phyloP scores from a whole-genome alignment of 2,797 vertebrate genomes.

The Lindbergichthys nudifrons region DNA sequence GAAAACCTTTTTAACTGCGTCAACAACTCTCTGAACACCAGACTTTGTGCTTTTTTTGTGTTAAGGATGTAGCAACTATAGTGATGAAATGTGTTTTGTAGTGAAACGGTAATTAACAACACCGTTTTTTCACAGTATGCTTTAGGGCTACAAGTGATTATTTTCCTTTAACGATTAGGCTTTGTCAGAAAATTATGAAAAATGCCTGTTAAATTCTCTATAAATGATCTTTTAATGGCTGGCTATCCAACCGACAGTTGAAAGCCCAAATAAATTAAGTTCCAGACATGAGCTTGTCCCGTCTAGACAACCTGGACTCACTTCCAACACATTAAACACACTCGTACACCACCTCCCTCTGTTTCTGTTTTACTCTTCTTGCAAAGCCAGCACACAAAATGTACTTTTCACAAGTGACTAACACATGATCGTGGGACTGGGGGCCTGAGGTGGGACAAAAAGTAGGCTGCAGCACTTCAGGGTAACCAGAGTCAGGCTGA shows the following conservation, averaged over 20 bases:
- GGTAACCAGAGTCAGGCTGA: slow-evolving; percentile 65
- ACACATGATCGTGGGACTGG: slow-evolving; percentile 62
- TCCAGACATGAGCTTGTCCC: slow-evolving; percentile 42
- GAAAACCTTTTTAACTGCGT: slow-evolving; percentile 38
- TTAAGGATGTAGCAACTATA: background rate
- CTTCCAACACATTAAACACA: slow-evolving; percentile 34
- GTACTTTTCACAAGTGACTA: slow-evolving; percentile 55
- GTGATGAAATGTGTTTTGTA: background rate
- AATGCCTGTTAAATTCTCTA: background rate
- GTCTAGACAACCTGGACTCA: slow-evolving; percentile 55
- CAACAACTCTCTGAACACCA: slow-evolving; percentile 24
- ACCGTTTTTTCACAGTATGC: background rate
- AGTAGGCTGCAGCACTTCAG: slow-evolving; percentile 42
- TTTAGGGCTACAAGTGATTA: background rate
- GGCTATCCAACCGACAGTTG: background rate
- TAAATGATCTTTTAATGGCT: background rate
- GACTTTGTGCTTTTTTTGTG: background rate
- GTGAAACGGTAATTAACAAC: too few species aligned
- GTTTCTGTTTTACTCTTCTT: slow-evolving; percentile 36
- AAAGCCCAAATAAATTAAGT: background rate
- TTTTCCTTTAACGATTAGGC: background rate
- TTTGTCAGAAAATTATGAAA: background rate
- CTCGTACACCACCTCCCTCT: slow-evolving; percentile 20
- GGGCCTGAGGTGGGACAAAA: slow-evolving; percentile 38
- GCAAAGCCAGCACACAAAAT: slow-evolving; percentile 49